phyloP scores from a whole-genome alignment of 1,140 invertebrate genomes.

The Melitaea cinxia region DNA sequence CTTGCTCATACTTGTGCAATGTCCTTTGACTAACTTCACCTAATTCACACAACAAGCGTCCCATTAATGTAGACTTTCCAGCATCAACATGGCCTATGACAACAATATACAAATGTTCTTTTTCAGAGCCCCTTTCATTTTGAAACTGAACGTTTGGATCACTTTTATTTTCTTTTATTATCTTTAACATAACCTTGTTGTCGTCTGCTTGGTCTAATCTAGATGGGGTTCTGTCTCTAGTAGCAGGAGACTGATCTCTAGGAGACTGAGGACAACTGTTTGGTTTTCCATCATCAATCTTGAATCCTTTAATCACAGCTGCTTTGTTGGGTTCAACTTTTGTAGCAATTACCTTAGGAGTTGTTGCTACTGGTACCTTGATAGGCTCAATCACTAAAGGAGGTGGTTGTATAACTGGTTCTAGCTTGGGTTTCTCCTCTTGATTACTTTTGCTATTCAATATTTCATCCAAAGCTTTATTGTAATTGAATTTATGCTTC shows the following conservation, averaged over 20 bases:
- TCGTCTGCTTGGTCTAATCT: slow-evolving; percentile 61
- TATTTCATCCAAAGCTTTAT: slow-evolving; percentile 87
- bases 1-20: slow-evolving; percentile 99
- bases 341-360: slow-evolving; percentile 66
- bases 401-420: slow-evolving; percentile 11
- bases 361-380: slow-evolving; percentile 54
- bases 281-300: slow-evolving; percentile 60
- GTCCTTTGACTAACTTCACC: slow-evolving; percentile 94
- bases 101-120: slow-evolving; percentile 95
- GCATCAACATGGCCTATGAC: slow-evolving; percentile 99
- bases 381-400: slow-evolving; percentile 78
- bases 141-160: slow-evolving; percentile 85
- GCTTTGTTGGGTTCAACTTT: slow-evolving; percentile 63
- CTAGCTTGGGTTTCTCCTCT: slow-evolving; percentile 17
- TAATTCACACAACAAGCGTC: slow-evolving; percentile 94
- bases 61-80: slow-evolving; percentile 99
- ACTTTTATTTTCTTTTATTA: slow-evolving; percentile 82
- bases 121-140: slow-evolving; percentile 88
- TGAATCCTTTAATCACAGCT: slow-evolving; percentile 75
- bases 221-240: slow-evolving; percentile 74
- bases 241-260: slow-evolving; percentile 84
- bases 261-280: slow-evolving; percentile 71
- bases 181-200: slow-evolving; percentile 59
- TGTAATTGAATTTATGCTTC: slow-evolving; percentile 86
- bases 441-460: slow-evolving; percentile 78